Percentiles rank a stretch among this genome's conserved stretches.
These are phyloP conservation scores for Eulemur macaco DNA, from an alignment of 2,113 vertebrate species.

Conservation along the genomic window DNA sequence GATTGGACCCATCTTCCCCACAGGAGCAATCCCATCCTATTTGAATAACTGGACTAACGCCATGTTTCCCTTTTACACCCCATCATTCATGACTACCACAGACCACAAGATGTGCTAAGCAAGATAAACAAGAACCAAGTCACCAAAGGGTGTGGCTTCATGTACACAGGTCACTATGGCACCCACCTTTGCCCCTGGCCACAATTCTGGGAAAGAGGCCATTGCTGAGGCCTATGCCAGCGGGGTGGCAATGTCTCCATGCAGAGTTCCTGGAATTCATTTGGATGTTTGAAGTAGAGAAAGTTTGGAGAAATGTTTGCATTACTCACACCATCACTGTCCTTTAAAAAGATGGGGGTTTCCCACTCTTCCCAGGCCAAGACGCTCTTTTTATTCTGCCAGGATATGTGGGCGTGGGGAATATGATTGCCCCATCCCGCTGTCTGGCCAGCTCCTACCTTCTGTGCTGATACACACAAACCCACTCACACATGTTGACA, in stretches of 20 bases:
- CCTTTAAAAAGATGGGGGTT: conserved; percentile 17
- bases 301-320: conserved; percentile 26
- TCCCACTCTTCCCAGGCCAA: not conserved
- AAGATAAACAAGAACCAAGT: conserved; percentile 28
- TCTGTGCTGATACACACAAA: not conserved
- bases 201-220: conserved; percentile 45
- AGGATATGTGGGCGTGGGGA: not conserved
- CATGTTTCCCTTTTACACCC: not conserved
- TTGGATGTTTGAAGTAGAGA: conserved; percentile 24
- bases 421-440: not conserved
- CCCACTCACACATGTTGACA: not conserved
- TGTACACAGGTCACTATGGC: not conserved
- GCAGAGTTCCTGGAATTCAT: conserved; percentile 47
- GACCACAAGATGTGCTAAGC: not conserved
- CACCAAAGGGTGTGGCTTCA: not conserved
- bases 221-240: not conserved
- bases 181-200: not conserved
- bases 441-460: not conserved
- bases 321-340: not conserved
- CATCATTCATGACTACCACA: not conserved
- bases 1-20: not conserved
- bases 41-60: not conserved
- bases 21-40: not conserved
- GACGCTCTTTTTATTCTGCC: not conserved
- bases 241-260: not conserved